phyloP scores from a whole-genome alignment of 2,888 invertebrate species.

The Synanthedon myopaeformis region DNA sequence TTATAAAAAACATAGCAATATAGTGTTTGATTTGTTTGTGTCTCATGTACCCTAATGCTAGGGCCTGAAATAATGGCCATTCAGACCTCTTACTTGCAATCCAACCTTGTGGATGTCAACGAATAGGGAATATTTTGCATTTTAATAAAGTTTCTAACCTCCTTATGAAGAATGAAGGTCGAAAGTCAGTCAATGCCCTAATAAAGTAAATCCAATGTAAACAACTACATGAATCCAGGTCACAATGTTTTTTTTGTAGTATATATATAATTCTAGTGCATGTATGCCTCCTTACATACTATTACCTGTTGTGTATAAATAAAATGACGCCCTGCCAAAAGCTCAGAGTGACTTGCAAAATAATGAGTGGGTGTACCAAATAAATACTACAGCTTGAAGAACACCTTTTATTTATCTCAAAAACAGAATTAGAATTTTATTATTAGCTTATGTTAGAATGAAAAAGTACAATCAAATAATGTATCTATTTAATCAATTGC shows the following conservation, averaged over 20 bases:
- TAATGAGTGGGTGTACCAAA: slow-evolving; percentile 30
- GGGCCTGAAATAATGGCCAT: no score
- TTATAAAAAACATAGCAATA: no score
- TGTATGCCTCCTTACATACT: slow-evolving; percentile 2
- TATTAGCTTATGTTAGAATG: slow-evolving; percentile 60
- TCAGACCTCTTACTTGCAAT: no score
- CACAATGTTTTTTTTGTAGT: not conserved
- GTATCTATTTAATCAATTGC: slow-evolving; percentile 34
- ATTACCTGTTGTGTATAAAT: not conserved
- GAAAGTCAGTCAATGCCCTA: not conserved
- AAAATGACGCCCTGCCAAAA: slow-evolving; percentile 28
- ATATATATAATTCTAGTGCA: not conserved
- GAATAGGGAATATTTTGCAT: not conserved
- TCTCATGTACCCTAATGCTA: no score
- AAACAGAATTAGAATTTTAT: slow-evolving; percentile 66
- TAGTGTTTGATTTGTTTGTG: no score
- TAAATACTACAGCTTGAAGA: slow-evolving; percentile 39
- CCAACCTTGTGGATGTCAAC: no score
- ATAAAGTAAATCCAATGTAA: slow-evolving; percentile 22
- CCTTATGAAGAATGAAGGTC: not conserved
- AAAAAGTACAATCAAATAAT: slow-evolving; percentile 41
- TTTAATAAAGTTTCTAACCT: not conserved
- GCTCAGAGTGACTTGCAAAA: slow-evolving; percentile 37
- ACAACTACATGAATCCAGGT: slow-evolving; percentile 12
- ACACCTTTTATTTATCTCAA: slow-evolving; percentile 63